Base-by-base conservation (phyloP, 2,888 invertebrate genomes). In the Clepsis dumicolana region DNA sequence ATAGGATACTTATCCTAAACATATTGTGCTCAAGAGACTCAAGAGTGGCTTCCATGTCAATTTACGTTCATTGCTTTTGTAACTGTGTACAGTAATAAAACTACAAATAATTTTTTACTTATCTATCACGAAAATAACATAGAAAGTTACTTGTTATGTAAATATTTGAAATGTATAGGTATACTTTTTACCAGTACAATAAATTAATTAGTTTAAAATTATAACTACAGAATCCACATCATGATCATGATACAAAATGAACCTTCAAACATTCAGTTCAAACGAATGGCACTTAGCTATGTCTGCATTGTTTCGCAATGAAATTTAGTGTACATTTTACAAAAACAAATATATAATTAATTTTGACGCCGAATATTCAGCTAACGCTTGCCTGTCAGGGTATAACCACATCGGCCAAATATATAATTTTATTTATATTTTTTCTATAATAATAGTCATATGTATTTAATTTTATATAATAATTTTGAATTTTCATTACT, bases 351-450 rank as follows among this genome's bases (percentile, higher is more conserved):
- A 83, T 81, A 86, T 76, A 83, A 86, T 87, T 73, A 93, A 93
- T 92, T 93, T 94, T 87, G 92, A 91, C 80, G 86, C 88, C 91
- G 85, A 93, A 93, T 83, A 88, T 80, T 88, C 84, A 86, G 82
- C 88, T 87, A 88, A 88, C 86, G 85, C 91, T 92, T 96, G 96
- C 96, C 96, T 95, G 94, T 95, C 95, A 96, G 96, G 96, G 96
- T 96, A 95, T 94, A 94, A 96, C 96, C 96, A 94, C 93, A 90
- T 90, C 90, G 91, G 89, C 89, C 90, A 85, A 91, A 93, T 93
- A 93, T 91, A 92, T 92, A 89, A 87, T 89, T 89, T 89, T 87
- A 88, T 87, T 88, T 91, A 91, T 90, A 91, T 87, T 91, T 92
- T 44, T 91, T 89, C 85, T 88, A 88, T 91, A 91, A 92, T 91